Conservation (phyloP, 2,888 invertebrate genomes). For the Hanleya hanleyi region DNA sequence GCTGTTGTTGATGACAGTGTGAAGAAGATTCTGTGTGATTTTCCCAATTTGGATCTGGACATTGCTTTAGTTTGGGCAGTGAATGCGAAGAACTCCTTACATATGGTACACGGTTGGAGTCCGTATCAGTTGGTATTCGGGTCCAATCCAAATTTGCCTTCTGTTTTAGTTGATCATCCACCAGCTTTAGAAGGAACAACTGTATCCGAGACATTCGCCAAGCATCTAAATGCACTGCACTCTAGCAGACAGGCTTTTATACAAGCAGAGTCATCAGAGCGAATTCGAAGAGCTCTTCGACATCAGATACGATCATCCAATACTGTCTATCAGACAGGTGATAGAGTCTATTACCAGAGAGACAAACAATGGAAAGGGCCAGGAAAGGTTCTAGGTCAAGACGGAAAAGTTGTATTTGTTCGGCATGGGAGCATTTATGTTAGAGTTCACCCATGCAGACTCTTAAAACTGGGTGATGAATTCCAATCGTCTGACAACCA, state of each 20-base stretch:
- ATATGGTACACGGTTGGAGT: slow-evolving; percentile 20
- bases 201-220: slow-evolving; percentile 23
- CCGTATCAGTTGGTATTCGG: slow-evolving; percentile 24
- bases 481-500: no score
- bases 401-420: slow-evolving; percentile 33
- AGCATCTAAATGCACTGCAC: slow-evolving; percentile 34
- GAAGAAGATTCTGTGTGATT: background rate
- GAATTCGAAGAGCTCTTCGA: slow-evolving; percentile 27
- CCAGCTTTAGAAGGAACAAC: slow-evolving; percentile 20
- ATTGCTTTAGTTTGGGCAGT: slow-evolving; percentile 13
- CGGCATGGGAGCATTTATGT: slow-evolving; percentile 32
- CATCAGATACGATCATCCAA: slow-evolving; percentile 19
- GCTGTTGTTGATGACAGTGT: slow-evolving; percentile 16
- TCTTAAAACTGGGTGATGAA: slow-evolving; percentile 13
- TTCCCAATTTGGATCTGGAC: slow-evolving; percentile 1
- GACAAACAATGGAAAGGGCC: slow-evolving; percentile 27
- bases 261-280: slow-evolving; percentile 21
- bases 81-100: slow-evolving; percentile 10
- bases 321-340: slow-evolving; percentile 22
- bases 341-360: slow-evolving; percentile 26
- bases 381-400: slow-evolving; percentile 41
- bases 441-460: slow-evolving; percentile 24
- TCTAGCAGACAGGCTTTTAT: slow-evolving; percentile 25
- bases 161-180: slow-evolving; percentile 14
- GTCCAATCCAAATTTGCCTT: slow-evolving; percentile 19